These are phyloP conservation scores for Augiades crinisus DNA, from an alignment of 2,888 invertebrate species.

Conservation along the genomic window DNA sequence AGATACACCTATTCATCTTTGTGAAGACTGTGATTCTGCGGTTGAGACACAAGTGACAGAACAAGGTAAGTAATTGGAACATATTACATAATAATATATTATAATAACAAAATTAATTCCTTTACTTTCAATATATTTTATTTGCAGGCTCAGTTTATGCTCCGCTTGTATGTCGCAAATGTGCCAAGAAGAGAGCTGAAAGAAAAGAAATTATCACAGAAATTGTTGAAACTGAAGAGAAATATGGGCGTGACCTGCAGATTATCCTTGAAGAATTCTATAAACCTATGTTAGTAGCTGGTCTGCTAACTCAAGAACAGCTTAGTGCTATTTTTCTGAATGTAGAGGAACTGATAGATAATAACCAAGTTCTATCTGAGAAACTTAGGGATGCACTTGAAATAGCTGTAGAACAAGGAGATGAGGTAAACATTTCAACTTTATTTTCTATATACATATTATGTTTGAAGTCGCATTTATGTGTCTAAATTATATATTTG, in stretches of 20 bases:
- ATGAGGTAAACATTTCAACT: conserved; percentile 71
- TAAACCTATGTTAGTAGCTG: conserved; percentile 95
- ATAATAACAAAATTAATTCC: too few species aligned
- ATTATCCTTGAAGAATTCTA: conserved; percentile 96
- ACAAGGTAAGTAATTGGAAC: conserved; percentile 59
- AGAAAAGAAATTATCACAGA: conserved; percentile 97
- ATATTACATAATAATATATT: conserved; percentile 4
- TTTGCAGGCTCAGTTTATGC: conserved; percentile 85
- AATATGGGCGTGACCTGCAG: conserved; percentile 95
- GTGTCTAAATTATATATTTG: too few species aligned
- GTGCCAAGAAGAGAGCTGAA: conserved; percentile 92
- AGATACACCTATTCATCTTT: conserved; percentile 84
- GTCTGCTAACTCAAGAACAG: conserved; percentile 94
- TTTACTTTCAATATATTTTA: too few species aligned
- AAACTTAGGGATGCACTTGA: conserved; percentile 93
- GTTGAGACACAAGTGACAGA: conserved; percentile 89
- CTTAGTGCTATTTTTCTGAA: conserved; percentile 96
- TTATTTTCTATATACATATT: background rate
- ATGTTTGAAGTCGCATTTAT: too few species aligned
- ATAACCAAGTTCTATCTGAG: conserved; percentile 92
- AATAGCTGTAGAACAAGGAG: conserved; percentile 90
- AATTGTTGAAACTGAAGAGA: conserved; percentile 97
- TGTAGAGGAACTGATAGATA: conserved; percentile 94
- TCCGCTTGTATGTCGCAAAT: conserved; percentile 92
- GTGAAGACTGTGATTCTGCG: conserved; percentile 93